Conservation (phyloP, 1,140 invertebrate genomes). For the Drosophila erecta region DNA sequence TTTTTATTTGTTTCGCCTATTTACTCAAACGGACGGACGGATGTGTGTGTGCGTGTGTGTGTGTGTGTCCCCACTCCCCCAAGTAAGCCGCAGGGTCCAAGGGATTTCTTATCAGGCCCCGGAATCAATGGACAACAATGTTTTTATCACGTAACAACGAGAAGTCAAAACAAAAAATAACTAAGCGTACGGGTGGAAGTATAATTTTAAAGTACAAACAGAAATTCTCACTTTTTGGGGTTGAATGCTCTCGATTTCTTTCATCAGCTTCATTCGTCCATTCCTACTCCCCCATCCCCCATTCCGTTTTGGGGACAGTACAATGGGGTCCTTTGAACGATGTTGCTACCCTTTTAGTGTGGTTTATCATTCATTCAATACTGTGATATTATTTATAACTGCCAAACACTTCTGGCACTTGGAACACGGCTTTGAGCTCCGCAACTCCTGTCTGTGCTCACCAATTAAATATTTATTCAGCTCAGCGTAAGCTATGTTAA, state of each 20-base stretch:
- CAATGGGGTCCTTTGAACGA: slow-evolving; percentile 1
- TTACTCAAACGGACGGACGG: slow-evolving; percentile 42
- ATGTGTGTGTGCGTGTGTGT: slow-evolving; percentile 38
- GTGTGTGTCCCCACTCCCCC: neutral
- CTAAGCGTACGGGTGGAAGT: slow-evolving; percentile 11
- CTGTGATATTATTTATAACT: neutral
- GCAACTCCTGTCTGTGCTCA: neutral
- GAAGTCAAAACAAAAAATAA: slow-evolving; percentile 43
- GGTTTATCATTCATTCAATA: neutral
- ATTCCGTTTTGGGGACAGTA: neutral
- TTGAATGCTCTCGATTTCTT: slow-evolving; percentile 4
- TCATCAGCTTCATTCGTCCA: slow-evolving; percentile 3
- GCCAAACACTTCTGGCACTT: neutral
- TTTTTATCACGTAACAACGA: slow-evolving; percentile 69
- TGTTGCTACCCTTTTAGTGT: neutral
- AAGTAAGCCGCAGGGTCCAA: slow-evolving; percentile 1
- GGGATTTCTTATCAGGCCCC: slow-evolving; percentile 57
- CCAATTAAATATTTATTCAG: neutral
- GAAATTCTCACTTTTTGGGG: slow-evolving; percentile 8
- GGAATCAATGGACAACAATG: slow-evolving; percentile 60
- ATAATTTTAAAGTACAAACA: slow-evolving; percentile 49
- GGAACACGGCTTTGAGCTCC: neutral
- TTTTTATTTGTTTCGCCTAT: slow-evolving; percentile 79
- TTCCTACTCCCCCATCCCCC: no score
- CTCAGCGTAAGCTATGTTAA: no score